These are phyloP conservation scores for Zelostemma sp. DNA, from an alignment of 1,140 invertebrate species.

Conservation along the genomic window DNA sequence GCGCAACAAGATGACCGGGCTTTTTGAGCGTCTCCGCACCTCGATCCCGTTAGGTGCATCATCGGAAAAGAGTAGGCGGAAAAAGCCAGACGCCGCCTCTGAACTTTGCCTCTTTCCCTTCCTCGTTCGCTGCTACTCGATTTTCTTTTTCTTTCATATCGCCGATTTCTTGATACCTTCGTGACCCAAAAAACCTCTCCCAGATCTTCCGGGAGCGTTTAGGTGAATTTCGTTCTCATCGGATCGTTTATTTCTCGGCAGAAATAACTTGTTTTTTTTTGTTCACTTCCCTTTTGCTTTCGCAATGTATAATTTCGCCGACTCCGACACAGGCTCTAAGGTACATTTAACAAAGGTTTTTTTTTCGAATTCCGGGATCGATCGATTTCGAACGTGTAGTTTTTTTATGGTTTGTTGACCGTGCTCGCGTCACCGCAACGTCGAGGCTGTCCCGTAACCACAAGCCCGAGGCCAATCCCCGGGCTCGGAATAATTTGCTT, in stretches of 20 bases:
- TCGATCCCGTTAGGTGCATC: constrained; percentile 34
- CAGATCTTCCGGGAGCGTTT: not conserved
- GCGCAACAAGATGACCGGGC: constrained; percentile 38
- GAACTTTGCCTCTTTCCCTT: constrained; percentile 18
- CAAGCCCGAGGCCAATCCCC: constrained; percentile 8
- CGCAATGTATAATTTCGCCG: not conserved
- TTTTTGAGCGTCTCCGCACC: constrained; percentile 34
- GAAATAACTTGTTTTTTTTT: too few species aligned
- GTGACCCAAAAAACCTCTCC: too few species aligned
- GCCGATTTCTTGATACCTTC: constrained; percentile 16
- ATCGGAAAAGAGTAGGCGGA: constrained; percentile 31
- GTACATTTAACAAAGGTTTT: not conserved
- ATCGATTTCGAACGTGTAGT: constrained; percentile 32
- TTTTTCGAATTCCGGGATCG: not conserved
- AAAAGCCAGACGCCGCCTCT: constrained; percentile 37
- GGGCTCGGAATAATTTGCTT: constrained; percentile 5
- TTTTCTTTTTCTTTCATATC: constrained; percentile 9
- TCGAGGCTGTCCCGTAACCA: constrained; percentile 17
- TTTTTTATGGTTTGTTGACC: constrained; percentile 48
- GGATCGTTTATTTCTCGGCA: too few species aligned
- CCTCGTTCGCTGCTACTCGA: constrained; percentile 10
- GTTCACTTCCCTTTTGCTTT: too few species aligned
- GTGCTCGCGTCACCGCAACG: constrained; percentile 42
- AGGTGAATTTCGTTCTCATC: too few species aligned
- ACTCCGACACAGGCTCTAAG: not conserved